Evolutionary conservation across 2,797 vertebrate genomes (phyloP), one percentile per base, ranked within the genome.

Genomic region (Pseudopleuronectes americanus): DNA sequence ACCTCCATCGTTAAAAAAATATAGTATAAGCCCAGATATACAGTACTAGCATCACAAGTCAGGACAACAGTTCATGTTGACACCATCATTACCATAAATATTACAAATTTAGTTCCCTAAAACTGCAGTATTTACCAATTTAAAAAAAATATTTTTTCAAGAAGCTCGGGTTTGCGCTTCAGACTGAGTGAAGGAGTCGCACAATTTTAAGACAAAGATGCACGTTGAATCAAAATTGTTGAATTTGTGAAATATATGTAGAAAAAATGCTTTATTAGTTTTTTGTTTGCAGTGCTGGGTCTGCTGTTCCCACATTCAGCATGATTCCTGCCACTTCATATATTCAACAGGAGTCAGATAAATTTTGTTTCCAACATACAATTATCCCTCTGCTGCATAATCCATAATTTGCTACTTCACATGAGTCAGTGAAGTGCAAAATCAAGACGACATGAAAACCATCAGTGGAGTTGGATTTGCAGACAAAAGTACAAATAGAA

Each of bases 401-500:
- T 22, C 43, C 33, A 47, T 8, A 19, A 13, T 52, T 54, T 71
- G 14, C 9, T 51, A 31, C 6, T 26, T 21, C 23, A 2, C 45
- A 54, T 38, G 9, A 55, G 47, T 64, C 28, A 64, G n/a, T 45
- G 31, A 56, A 56, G 19, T 45, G 28, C 33, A 51, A 54, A 31
- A 47, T 56, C 2, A 57, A 80, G 55, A 31, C 53, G 41, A 68
- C 43, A 54, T 23, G n/a, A 62, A 54, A 70, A 51, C 19, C 66
- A 63, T 13, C 14, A 6, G 8, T 48, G 54, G 22, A 57, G 54
- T 62, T 47, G 47, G 22, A 81, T 59, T 33, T 55, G 16, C 56
- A 57, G 28, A 62, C n/a, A 33, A 12, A n/a, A 62, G 41, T 45
- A 76, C 48, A 63, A 69, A 79, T 19, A 53, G 19, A 74, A 66